phyloP scores from a whole-genome alignment of 2,797 vertebrate species.

The Cottoperca gobio region DNA sequence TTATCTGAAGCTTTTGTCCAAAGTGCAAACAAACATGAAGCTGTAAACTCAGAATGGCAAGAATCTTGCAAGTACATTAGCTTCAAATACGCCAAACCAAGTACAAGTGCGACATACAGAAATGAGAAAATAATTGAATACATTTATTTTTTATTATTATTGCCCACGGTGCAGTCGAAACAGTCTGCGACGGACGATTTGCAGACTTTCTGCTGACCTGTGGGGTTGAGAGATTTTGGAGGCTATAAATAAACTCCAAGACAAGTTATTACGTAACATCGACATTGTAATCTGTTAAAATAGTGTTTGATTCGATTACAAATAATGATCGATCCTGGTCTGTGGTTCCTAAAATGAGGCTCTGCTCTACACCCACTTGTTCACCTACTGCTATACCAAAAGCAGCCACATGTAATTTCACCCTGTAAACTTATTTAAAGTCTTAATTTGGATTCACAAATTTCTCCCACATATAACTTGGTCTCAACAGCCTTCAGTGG shows the following conservation, averaged over 20 bases:
- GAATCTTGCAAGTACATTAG: no score
- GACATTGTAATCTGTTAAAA: neutral
- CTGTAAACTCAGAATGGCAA: no score
- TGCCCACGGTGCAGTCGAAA: no score
- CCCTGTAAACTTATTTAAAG: neutral
- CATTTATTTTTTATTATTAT: no score
- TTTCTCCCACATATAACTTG: neutral
- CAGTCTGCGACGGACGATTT: no score
- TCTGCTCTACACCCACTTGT: conserved; percentile 22
- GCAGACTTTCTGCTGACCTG: no score
- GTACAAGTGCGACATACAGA: no score
- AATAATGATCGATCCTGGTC: conserved; percentile 52
- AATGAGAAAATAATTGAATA: no score
- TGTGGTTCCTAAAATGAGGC: conserved; percentile 19
- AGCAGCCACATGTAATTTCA: neutral
- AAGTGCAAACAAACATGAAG: no score
- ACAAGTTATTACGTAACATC: neutral
- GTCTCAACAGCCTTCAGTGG: neutral
- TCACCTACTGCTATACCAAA: conserved; percentile 31
- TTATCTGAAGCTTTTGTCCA: no score
- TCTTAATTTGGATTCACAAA: conserved; percentile 7
- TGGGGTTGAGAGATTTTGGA: neutral
- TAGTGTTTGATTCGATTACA: conserved; percentile 10
- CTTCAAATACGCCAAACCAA: no score
- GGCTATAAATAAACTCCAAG: neutral